Evolutionary conservation across 2,113 vertebrate genomes (phyloP), one percentile per base, ranked within the genome.

Genomic region (Chionis minor): DNA sequence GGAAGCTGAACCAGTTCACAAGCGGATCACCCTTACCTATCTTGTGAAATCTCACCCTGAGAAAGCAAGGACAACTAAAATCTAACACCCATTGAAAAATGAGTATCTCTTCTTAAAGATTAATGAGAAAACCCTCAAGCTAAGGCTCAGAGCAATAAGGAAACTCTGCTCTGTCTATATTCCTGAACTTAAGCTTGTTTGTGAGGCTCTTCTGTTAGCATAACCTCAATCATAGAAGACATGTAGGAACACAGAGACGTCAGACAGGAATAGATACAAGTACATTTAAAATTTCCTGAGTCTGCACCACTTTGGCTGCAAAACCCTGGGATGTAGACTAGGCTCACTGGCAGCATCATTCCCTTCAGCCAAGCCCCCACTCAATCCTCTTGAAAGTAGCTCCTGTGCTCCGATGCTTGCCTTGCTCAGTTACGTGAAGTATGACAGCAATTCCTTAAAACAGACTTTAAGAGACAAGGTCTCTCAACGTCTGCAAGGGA

Each of bases 231-330:
- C 24, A 74, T 10, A 42, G 12, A 71, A 66, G 42, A 85, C 27
- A 47, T 8, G 14, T 0, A 22, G 42, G 32, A 70, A 81, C 27
- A 52, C 4, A 42, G 15, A 33, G 14, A 55, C 0, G 0, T 42
- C 42, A 56, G 38, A 23, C 15, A 59, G 1, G 3, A 6, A 45
- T 0, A 67, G 16, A 75, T 21, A 30, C 5, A 74, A n/a, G 10
- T 18, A 7, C 19, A 81, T 47, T 63, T 71, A 59, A 47, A 42
- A 55, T 38, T 44, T 67, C 14, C 32, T 3, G 8, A 90, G 38
- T 55, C n/a, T 9, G 35, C 10, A 59, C 2, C 8, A 20, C 47
- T 51, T 71, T 12, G 56, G 47, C n/a, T 67, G 32, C 65, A 79
- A 79, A 81, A 80, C 32, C 12, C 10, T 30, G 20, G 0, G 2